phyloP scores from a whole-genome alignment of 64 coral and sea anemone genomes.

The Montipora capricornis region DNA sequence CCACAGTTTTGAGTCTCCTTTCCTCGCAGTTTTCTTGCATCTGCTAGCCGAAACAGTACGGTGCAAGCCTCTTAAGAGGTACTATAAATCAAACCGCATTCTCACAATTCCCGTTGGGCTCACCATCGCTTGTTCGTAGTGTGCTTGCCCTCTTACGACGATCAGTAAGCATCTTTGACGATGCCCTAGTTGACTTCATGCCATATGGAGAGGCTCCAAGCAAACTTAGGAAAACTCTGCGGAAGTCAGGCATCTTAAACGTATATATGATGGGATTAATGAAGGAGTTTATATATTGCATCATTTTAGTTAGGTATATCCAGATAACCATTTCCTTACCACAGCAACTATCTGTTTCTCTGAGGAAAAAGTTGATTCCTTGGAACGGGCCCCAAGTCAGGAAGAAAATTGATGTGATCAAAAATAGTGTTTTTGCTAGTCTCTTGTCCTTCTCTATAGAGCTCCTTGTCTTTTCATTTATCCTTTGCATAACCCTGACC shows the following conservation, averaged over 20 bases:
- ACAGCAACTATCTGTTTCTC: conserved; percentile 9
- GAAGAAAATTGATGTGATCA: conserved; percentile 81
- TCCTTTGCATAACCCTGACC: conserved; percentile 79
- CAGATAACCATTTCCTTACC: background rate
- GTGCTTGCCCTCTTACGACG: conserved; percentile 31
- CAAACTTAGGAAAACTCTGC: conserved; percentile 39
- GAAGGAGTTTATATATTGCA: conserved; percentile 86
- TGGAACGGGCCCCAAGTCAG: conserved; percentile 82
- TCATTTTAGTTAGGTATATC: conserved; percentile 72
- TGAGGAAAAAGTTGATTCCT: conserved; percentile 56
- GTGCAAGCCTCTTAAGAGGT: background rate
- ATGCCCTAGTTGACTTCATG: background rate
- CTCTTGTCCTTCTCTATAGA: conserved; percentile 86
- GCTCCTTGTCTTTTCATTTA: conserved; percentile 85
- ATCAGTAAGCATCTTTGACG: conserved; percentile 21
- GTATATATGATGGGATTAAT: conserved; percentile 91
- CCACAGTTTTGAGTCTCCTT: no score
- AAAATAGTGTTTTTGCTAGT: conserved; percentile 77
- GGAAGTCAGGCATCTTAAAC: conserved; percentile 92
- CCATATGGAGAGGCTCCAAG: conserved; percentile 9
- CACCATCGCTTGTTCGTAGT: conserved; percentile 4
- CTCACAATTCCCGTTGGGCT: conserved; percentile 45
- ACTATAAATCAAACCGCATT: background rate
- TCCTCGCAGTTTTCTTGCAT: no score
- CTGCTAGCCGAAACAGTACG: background rate